Conservation (phyloP, 2,888 invertebrate species). For the Eulithis testata region DNA sequence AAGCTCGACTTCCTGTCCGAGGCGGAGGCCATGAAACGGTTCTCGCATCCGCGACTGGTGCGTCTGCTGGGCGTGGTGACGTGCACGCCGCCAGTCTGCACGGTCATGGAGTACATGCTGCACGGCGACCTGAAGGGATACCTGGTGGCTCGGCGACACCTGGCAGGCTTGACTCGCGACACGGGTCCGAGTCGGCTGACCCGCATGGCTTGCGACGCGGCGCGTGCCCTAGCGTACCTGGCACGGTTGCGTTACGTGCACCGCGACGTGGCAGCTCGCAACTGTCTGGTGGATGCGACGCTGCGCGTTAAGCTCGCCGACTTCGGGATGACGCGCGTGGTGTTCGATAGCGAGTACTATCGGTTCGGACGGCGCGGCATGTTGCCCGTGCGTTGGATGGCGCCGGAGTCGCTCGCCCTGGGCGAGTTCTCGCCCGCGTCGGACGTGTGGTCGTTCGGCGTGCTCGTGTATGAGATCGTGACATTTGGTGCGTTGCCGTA, state of each 20-base stretch:
- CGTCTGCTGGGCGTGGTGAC: slow-evolving; percentile 94
- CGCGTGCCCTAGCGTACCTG: slow-evolving; percentile 93
- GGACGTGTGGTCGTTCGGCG: slow-evolving; percentile 96
- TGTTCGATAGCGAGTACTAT: slow-evolving; percentile 95
- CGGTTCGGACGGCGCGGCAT: slow-evolving; percentile 94
- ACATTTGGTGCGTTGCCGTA: slow-evolving; percentile 97
- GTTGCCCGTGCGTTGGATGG: slow-evolving; percentile 97
- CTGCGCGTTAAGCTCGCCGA: slow-evolving; percentile 92
- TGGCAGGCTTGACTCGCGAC: slow-evolving; percentile 90
- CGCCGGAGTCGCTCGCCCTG: slow-evolving; percentile 92
- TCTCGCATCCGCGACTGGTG: slow-evolving; percentile 95
- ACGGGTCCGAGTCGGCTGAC: slow-evolving; percentile 91
- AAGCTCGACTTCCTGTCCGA: slow-evolving; percentile 96
- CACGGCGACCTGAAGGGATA: slow-evolving; percentile 97
- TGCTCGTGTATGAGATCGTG: slow-evolving; percentile 93
- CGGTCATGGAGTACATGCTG: slow-evolving; percentile 97
- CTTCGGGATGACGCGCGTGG: slow-evolving; percentile 96
- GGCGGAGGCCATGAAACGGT: slow-evolving; percentile 97
- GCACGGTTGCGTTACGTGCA: slow-evolving; percentile 94
- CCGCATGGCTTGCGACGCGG: slow-evolving; percentile 94
- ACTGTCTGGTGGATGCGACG: slow-evolving; percentile 90
- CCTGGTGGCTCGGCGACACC: slow-evolving; percentile 92
- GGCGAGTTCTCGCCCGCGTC: slow-evolving; percentile 94
- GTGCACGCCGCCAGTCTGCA: slow-evolving; percentile 93
- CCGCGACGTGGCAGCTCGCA: slow-evolving; percentile 92